Evolutionary conservation across 2,797 vertebrate species (phyloP).

Genomic region (Bradypodion ventrale): DNA sequence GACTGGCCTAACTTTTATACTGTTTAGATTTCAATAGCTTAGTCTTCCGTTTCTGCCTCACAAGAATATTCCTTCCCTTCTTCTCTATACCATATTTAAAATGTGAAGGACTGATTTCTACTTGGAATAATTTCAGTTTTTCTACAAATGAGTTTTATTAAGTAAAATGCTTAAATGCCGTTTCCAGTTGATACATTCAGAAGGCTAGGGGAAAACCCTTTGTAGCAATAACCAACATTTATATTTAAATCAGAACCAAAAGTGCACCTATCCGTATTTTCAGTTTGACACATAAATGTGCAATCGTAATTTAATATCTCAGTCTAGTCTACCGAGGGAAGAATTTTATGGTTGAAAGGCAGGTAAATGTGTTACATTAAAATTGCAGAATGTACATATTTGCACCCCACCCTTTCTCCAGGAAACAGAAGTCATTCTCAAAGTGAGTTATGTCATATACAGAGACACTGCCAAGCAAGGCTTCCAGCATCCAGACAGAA

Average conservation of each 20-base stretch:
- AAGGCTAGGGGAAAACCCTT: not conserved
- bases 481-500: not conserved
- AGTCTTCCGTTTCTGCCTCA: conserved; percentile 43
- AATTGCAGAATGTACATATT: not conserved
- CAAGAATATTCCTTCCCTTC: conserved; percentile 28
- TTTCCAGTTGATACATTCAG: not conserved
- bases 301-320: not conserved
- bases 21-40: conserved; percentile 48
- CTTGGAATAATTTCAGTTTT: not conserved
- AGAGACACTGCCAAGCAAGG: not conserved
- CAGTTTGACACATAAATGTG: not conserved
- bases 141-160: not conserved
- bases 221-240: not conserved
- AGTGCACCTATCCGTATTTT: not conserved
- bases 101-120: not conserved
- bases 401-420: not conserved
- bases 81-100: not conserved
- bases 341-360: not conserved
- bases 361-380: not conserved
- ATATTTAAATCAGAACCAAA: not conserved
- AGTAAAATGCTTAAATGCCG: not conserved
- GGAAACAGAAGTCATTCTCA: not conserved
- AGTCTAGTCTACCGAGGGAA: not conserved
- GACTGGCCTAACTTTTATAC: conserved; percentile 32
- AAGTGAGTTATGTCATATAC: not conserved